Conservation (phyloP, 2,113 vertebrate species). For the Nesoenas mayeri region DNA sequence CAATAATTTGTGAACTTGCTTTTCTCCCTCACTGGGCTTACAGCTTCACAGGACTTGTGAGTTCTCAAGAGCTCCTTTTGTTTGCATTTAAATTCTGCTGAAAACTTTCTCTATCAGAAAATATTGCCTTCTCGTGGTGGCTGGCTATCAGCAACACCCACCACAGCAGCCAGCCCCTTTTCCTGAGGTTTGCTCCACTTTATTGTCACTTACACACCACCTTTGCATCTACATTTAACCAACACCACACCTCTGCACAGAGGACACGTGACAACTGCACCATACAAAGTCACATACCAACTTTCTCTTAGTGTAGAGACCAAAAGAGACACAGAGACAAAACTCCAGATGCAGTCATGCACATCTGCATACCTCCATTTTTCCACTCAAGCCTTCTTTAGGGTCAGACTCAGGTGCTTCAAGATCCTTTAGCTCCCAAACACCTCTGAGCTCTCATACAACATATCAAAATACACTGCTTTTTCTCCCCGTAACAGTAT, state of each 20-base stretch:
- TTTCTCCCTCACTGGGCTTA: not conserved
- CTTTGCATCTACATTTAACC: not conserved
- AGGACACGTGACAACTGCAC: accelerated
- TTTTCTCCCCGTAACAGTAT: accelerated
- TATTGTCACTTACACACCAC: not conserved
- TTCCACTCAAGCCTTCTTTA: not conserved
- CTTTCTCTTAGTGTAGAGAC: not conserved
- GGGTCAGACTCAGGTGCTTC: not conserved
- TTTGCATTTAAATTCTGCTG: not conserved
- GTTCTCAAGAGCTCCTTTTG: not conserved
- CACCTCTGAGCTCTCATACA: not conserved
- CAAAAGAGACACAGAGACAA: not conserved
- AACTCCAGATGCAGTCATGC: not conserved
- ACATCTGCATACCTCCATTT: not conserved
- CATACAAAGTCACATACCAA: not conserved
- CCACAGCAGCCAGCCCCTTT: not conserved
- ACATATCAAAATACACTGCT: not conserved
- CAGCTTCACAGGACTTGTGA: not conserved
- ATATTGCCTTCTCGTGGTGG: not conserved
- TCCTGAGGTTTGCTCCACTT: not conserved
- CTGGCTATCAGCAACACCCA: not conserved
- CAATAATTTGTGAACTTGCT: not conserved
- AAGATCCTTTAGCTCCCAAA: not conserved
- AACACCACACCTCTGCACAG: accelerated
- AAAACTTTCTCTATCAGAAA: not conserved